phyloP scores from a whole-genome alignment of 2,113 vertebrate species.

The Dunckerocampus dactyliophorus region DNA sequence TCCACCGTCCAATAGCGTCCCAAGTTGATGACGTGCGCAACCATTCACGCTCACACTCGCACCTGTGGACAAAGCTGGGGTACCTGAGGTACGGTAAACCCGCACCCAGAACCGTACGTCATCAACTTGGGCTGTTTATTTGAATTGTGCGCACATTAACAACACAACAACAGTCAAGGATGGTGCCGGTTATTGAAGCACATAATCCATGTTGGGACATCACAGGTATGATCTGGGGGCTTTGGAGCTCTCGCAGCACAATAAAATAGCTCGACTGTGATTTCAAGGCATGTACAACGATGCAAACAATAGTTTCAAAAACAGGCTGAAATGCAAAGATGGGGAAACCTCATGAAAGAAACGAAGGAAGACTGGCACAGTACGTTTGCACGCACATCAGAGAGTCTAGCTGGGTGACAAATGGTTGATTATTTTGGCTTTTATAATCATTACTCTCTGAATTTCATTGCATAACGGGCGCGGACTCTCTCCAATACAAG shows the following conservation, averaged over 20 bases:
- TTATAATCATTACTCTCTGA: background rate
- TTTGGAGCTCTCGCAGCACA: constrained; percentile 23
- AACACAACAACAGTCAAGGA: constrained; percentile 15
- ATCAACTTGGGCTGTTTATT: constrained; percentile 4
- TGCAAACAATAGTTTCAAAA: constrained; percentile 37
- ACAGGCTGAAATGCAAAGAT: constrained; percentile 47
- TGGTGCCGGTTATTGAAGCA: constrained; percentile 35
- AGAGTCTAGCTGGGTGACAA: background rate
- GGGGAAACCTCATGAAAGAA: constrained; percentile 48
- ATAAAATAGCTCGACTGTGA: background rate
- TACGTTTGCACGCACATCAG: constrained; percentile 39
- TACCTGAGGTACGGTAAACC: too few relatives aligned
- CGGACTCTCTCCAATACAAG: background rate
- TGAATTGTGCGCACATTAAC: background rate
- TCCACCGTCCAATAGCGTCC: background rate
- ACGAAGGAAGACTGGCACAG: constrained; percentile 28
- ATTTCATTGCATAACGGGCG: background rate
- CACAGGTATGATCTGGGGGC: constrained; percentile 8
- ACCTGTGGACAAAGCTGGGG: too few relatives aligned
- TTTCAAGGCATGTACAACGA: constrained; percentile 9
- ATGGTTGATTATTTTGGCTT: background rate
- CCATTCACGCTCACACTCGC: too few relatives aligned
- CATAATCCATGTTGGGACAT: constrained; percentile 21
- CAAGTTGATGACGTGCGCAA: constrained; percentile 3
- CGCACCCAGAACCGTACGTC: too few relatives aligned